Conservation (phyloP, 2,888 invertebrate genomes). For the Asteroscopus sphinx region DNA sequence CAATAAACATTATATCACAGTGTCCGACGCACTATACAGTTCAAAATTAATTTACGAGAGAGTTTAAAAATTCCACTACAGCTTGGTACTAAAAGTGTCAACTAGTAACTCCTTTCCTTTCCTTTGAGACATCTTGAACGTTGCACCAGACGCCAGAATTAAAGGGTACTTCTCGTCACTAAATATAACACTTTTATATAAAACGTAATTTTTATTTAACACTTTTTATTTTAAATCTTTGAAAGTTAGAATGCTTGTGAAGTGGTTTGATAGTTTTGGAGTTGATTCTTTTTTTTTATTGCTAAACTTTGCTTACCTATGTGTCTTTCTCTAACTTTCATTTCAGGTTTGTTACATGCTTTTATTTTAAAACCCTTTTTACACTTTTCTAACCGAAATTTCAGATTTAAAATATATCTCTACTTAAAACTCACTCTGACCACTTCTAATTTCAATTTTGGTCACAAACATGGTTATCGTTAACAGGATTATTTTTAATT, state of each 20-base stretch:
- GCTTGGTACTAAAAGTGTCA: constrained; percentile 36
- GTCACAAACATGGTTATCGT: too few species aligned
- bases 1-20: constrained; percentile 28
- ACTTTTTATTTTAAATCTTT: constrained; percentile 15
- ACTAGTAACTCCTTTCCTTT: constrained; percentile 38
- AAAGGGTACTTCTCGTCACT: constrained; percentile 33
- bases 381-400: too few species aligned
- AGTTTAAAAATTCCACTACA: constrained; percentile 37
- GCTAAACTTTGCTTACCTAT: too few species aligned
- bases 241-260: neutral
- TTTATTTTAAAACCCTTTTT: too few species aligned
- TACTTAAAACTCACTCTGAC: too few species aligned
- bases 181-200: constrained; percentile 35
- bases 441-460: too few species aligned
- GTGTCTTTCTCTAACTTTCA: too few species aligned
- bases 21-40: constrained; percentile 11
- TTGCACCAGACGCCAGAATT: constrained; percentile 34
- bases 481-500: too few species aligned
- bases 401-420: too few species aligned
- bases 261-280: too few species aligned
- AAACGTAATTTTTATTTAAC: constrained; percentile 14
- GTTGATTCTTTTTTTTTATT: too few species aligned
- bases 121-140: constrained; percentile 47
- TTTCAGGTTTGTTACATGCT: neutral
- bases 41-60: constrained; percentile 30